phyloP scores from a whole-genome alignment of 2,113 vertebrate genomes.

The Sebastes fasciatus region DNA sequence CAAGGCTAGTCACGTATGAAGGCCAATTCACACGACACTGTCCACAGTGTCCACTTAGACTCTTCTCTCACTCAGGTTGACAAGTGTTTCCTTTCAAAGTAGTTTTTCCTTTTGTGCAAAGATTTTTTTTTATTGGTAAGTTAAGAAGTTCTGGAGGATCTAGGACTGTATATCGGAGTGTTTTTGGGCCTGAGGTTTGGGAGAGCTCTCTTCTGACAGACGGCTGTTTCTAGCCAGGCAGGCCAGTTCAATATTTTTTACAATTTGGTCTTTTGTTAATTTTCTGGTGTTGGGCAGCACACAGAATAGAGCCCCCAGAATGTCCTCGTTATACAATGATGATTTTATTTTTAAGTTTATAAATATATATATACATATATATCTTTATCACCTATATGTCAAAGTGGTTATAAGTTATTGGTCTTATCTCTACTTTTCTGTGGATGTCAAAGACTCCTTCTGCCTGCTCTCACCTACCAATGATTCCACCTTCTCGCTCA shows the following conservation, averaged over 20 bases:
- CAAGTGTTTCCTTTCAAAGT: slow-evolving; percentile 85
- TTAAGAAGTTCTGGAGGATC: slow-evolving; percentile 72
- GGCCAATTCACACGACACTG: slow-evolving; percentile 61
- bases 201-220: slow-evolving; percentile 51
- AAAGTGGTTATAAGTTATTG: slow-evolving; percentile 77
- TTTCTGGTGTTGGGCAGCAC: slow-evolving; percentile 74
- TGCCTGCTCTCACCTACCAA: slow-evolving; percentile 79
- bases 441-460: slow-evolving; percentile 75
- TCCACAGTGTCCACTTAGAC: slow-evolving; percentile 80
- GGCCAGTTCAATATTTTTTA: slow-evolving; percentile 54
- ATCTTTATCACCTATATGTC: slow-evolving; percentile 70
- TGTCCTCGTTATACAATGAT: slow-evolving; percentile 72
- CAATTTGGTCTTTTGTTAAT: slow-evolving; percentile 50
- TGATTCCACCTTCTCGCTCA: slow-evolving; percentile 78
- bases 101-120: slow-evolving; percentile 82
- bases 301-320: slow-evolving; percentile 71
- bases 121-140: slow-evolving; percentile 72
- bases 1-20: slow-evolving; percentile 77
- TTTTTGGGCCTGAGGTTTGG: slow-evolving; percentile 36
- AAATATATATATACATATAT: slow-evolving; percentile 59
- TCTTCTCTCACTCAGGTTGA: slow-evolving; percentile 93
- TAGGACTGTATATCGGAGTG: slow-evolving; percentile 52
- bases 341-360: slow-evolving; percentile 71
- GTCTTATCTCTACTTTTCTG: slow-evolving; percentile 68
- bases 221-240: slow-evolving; percentile 43